These are phyloP conservation scores for Paraescarpia echinospica DNA, from an alignment of 1,140 invertebrate genomes.

Conservation along the genomic window DNA sequence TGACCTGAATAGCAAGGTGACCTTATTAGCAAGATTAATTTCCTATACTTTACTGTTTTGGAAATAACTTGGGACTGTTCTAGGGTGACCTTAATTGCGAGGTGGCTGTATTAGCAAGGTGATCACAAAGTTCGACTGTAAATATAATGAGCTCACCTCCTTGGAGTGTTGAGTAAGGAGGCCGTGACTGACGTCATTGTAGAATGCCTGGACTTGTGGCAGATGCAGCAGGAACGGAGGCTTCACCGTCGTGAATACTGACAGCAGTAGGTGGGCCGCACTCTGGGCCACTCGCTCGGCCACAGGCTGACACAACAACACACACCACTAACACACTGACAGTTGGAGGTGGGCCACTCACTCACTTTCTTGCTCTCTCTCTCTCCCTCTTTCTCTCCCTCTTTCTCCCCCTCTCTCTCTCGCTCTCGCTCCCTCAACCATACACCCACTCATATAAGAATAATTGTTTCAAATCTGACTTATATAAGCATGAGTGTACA, in stretches of 20 bases:
- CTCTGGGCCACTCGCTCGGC: conserved; percentile 65
- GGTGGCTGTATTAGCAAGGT: no score
- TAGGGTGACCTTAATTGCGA: no score
- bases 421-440: no score
- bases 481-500: no score
- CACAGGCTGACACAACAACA: conserved; percentile 29
- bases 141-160: not conserved
- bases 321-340: not conserved
- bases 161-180: conserved; percentile 41
- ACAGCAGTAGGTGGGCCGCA: conserved; percentile 65
- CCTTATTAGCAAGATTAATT: no score
- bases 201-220: conserved; percentile 59
- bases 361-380: not conserved
- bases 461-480: no score
- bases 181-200: conserved; percentile 58
- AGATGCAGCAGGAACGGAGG: conserved; percentile 63
- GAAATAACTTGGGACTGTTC: no score
- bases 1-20: no score
- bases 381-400: no score
- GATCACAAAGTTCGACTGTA: no score
- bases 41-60: no score
- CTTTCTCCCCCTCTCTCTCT: no score
- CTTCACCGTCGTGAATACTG: conserved; percentile 63
- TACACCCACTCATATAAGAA: conserved; percentile 63
- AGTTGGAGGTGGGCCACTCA: not conserved